Conservation (phyloP, 2,113 vertebrate genomes). For the Corynorhinus townsendii region DNA sequence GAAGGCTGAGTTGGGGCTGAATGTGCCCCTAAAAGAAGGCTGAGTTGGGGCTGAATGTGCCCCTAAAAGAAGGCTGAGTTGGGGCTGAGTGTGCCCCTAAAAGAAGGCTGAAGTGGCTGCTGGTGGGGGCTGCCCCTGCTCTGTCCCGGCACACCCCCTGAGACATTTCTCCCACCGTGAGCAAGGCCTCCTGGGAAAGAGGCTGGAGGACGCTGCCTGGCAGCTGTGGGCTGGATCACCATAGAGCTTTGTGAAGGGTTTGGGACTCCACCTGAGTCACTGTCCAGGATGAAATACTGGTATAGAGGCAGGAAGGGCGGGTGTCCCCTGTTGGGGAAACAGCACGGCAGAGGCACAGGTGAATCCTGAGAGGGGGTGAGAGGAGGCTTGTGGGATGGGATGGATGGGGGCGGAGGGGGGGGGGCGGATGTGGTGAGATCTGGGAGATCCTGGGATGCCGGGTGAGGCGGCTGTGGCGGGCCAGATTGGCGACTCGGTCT, state of each 20-base stretch:
- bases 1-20: too few relatives aligned
- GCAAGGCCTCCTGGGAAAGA: not conserved
- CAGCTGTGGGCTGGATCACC: not conserved
- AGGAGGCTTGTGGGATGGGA: too few relatives aligned
- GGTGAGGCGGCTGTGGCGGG: not conserved
- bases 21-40: too few relatives aligned
- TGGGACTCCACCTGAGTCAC: not conserved
- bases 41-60: too few relatives aligned
- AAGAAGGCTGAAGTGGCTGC: not conserved
- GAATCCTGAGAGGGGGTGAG: not conserved
- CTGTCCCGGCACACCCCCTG: not conserved
- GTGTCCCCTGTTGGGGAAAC: not conserved
- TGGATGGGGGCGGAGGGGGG: too few relatives aligned
- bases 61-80: too few relatives aligned
- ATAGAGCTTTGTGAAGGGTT: not conserved
- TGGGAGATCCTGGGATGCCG: not conserved
- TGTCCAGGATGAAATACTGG: not conserved
- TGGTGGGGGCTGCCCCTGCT: not conserved
- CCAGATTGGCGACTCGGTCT: accelerated
- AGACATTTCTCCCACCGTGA: not conserved
- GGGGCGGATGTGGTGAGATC: accelerated
- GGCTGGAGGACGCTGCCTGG: accelerated
- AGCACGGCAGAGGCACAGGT: not conserved
- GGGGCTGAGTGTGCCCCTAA: not conserved
- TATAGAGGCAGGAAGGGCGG: not conserved